These are phyloP conservation scores for Athrips mouffetella DNA, from an alignment of 2,888 invertebrate genomes.

Conservation along the genomic window DNA sequence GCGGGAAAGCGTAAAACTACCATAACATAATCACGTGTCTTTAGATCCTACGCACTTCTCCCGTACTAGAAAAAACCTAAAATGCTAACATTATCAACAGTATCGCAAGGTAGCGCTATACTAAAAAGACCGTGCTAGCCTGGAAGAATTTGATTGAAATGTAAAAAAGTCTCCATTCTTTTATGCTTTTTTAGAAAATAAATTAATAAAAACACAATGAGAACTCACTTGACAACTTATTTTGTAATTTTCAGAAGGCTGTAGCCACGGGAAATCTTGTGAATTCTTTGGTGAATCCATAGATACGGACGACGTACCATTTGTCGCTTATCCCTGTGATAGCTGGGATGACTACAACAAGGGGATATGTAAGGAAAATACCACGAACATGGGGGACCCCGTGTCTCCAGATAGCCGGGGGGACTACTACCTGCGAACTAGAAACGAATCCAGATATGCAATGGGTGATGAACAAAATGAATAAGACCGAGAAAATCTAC, in stretches of 20 bases:
- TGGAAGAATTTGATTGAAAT: too few species aligned
- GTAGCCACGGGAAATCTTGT: slow-evolving; percentile 83
- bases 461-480: slow-evolving; percentile 37
- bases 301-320: slow-evolving; percentile 62
- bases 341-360: slow-evolving; percentile 67
- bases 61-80: too few species aligned
- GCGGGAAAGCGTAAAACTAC: too few species aligned
- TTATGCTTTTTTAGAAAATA: too few species aligned
- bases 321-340: slow-evolving; percentile 77
- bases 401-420: slow-evolving; percentile 57
- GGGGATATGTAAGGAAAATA: slow-evolving; percentile 53
- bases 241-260: slow-evolving; percentile 76
- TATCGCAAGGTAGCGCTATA: too few species aligned
- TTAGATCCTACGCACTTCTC: too few species aligned
- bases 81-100: too few species aligned
- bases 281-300: slow-evolving; percentile 83
- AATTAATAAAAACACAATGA: too few species aligned
- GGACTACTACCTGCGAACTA: slow-evolving; percentile 80
- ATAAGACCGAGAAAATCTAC: background rate
- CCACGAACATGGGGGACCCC: slow-evolving; percentile 77
- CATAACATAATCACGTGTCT: too few species aligned
- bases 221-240: too few species aligned
- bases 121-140: too few species aligned
- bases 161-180: too few species aligned
- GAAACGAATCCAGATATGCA: slow-evolving; percentile 74